Conservation (phyloP, 2,888 invertebrate species). For the Muscina levida region DNA sequence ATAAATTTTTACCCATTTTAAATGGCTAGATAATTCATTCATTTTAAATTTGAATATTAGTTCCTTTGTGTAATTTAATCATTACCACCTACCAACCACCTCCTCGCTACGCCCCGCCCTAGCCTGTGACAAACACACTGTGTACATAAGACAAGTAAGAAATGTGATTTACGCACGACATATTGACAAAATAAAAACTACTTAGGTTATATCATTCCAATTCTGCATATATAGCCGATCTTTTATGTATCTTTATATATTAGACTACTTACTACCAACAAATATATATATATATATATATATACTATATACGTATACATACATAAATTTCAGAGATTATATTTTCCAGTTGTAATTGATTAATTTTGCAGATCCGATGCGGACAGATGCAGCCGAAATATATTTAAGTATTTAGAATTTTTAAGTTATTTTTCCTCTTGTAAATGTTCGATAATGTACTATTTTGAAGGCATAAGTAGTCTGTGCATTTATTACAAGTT, state of each 20-base stretch:
- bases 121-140: neutral
- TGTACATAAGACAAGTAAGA: neutral
- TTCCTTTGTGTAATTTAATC: slow-evolving; percentile 1
- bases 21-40: neutral
- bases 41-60: neutral
- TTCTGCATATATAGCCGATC: slow-evolving; percentile 1
- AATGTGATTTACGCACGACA: slow-evolving; percentile 25
- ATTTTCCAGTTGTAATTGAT: too few species aligned
- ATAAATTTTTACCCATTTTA: slow-evolving; percentile 22
- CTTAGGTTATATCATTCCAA: neutral
- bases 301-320: neutral
- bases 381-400: slow-evolving; percentile 9
- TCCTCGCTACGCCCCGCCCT: neutral
- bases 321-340: too few species aligned
- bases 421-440: slow-evolving; percentile 51
- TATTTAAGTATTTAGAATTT: slow-evolving; percentile 28
- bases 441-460: slow-evolving; percentile 59
- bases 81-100: neutral
- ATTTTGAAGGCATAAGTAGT: slow-evolving; percentile 49
- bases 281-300: neutral
- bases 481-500: slow-evolving; percentile 63
- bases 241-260: too few species aligned
- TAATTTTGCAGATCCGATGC: too few species aligned
- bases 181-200: slow-evolving; percentile 1
- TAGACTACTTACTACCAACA: neutral